These are phyloP conservation scores for Kryptopterus vitreolus DNA, from an alignment of 2,797 vertebrate genomes.

Conservation along the genomic window DNA sequence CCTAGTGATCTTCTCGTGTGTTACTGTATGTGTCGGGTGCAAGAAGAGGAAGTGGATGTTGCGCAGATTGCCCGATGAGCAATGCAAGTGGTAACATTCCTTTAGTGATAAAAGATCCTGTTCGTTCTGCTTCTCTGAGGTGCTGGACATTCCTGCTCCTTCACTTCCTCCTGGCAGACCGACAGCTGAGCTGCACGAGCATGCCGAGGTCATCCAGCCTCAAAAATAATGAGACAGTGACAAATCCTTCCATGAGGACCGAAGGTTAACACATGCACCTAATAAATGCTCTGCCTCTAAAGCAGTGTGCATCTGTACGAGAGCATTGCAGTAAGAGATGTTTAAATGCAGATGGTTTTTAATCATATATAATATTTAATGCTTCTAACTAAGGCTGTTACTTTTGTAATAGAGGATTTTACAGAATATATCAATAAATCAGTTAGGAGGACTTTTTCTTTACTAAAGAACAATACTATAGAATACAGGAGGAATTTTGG, in stretches of 20 bases:
- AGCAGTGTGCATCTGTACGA: neutral
- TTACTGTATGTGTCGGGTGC: neutral
- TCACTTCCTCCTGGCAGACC: neutral
- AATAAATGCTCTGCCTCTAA: neutral
- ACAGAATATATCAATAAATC: too few relatives aligned
- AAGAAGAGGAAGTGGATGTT: neutral
- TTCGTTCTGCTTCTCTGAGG: neutral
- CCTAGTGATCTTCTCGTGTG: neutral
- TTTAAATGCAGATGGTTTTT: too few relatives aligned
- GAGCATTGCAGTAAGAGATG: too few relatives aligned
- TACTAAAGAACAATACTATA: too few relatives aligned
- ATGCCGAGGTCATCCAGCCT: slow-evolving; percentile 6
- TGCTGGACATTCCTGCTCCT: slow-evolving; percentile 3
- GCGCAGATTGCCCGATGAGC: neutral
- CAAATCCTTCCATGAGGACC: neutral
- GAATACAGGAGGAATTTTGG: too few relatives aligned
- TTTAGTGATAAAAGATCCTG: neutral
- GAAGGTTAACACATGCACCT: neutral
- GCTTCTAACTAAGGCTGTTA: too few relatives aligned
- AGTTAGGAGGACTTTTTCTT: too few relatives aligned
- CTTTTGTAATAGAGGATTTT: too few relatives aligned
- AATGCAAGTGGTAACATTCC: neutral
- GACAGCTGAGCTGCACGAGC: neutral
- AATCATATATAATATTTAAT: too few relatives aligned
- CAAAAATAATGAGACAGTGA: slow-evolving; percentile 1